Base-by-base conservation (phyloP, 2,888 invertebrate species). In the Ischnura elegans region DNA sequence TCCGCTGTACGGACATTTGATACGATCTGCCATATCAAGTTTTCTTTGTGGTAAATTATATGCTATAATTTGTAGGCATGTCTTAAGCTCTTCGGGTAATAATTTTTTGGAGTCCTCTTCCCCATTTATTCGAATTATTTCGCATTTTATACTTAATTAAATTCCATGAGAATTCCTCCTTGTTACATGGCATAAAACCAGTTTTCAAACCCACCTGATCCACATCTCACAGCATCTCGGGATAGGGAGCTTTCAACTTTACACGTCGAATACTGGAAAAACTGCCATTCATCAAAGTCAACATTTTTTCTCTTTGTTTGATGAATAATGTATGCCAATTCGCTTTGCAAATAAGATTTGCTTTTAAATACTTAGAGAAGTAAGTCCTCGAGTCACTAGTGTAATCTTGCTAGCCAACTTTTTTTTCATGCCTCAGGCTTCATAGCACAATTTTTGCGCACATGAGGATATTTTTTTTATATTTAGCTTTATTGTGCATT, bases 181-280 rank as follows among this genome's bases (percentile, higher is more conserved):
- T 36, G 29, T 76, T 36, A 76, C 76, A 2, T 36, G 13, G 36
- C 36, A 76, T 76, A 29, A 76, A 76, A 76, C 76, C 76, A 76
- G 76, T 76, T 76, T 76, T 76, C 76, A 76, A 76, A 36, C 76
- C 29, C 76, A 76, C 76, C 36, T 76, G 29, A 76, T 76, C 36
- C 29, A 76, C 76, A 25, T 76, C 76, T 13, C 29, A 36, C 76
- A 1, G 25, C 36, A 36, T 76, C 76, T 10, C 76, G 36, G 3
- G 16, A 10, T 36, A 36, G 76, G 25, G 25, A 76, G 76, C 76
- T 76, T 76, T 76, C 76, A 76, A 76, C 36, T 36, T 76, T 10
- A 29, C 76, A 36, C 76, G 0, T 76, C 36, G 0, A 76, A 76
- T 76, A n/a, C 29, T 13, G 76, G n/a, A 10, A 5, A 36, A 36